These are phyloP conservation scores for Nomia melanderi DNA, from an alignment of 1,140 invertebrate species.

Conservation along the genomic window DNA sequence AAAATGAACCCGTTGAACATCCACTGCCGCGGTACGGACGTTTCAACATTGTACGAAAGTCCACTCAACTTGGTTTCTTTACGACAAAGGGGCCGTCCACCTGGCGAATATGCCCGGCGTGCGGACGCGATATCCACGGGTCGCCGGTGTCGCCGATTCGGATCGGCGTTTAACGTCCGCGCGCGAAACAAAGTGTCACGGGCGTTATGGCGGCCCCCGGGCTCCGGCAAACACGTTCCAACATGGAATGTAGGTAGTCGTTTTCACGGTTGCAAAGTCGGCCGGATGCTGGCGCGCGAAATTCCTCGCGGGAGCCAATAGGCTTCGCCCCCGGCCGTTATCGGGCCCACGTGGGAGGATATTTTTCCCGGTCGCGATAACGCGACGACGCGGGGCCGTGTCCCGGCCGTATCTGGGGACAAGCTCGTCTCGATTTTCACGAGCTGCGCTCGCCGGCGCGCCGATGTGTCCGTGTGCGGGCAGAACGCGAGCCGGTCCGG, in stretches of 20 bases:
- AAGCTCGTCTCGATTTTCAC: slow-evolving; percentile 56
- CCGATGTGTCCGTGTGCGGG: slow-evolving; percentile 7
- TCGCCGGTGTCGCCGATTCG: slow-evolving; percentile 9
- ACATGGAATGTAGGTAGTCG: neutral
- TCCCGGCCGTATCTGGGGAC: slow-evolving; percentile 16
- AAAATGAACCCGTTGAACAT: neutral
- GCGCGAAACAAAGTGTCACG: slow-evolving; percentile 1
- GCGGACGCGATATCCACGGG: neutral
- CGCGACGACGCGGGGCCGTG: neutral
- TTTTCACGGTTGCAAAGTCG: neutral
- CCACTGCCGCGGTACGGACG: neutral
- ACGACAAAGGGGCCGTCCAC: neutral
- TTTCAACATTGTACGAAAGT: neutral
- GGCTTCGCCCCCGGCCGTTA: neutral
- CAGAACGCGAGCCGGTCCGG: slow-evolving; percentile 6
- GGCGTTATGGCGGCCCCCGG: slow-evolving; percentile 7
- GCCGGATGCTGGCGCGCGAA: neutral
- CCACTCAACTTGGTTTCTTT: neutral
- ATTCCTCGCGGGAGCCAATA: slow-evolving; percentile 6
- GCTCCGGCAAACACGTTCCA: neutral
- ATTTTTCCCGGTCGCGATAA: slow-evolving; percentile 36
- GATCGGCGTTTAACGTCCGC: slow-evolving; percentile 39
- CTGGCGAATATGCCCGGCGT: neutral
- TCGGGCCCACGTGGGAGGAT: neutral
- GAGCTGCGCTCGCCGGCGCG: neutral